These are phyloP conservation scores for Apotomis turbidana DNA, from an alignment of 2,888 invertebrate species.

Conservation along the genomic window DNA sequence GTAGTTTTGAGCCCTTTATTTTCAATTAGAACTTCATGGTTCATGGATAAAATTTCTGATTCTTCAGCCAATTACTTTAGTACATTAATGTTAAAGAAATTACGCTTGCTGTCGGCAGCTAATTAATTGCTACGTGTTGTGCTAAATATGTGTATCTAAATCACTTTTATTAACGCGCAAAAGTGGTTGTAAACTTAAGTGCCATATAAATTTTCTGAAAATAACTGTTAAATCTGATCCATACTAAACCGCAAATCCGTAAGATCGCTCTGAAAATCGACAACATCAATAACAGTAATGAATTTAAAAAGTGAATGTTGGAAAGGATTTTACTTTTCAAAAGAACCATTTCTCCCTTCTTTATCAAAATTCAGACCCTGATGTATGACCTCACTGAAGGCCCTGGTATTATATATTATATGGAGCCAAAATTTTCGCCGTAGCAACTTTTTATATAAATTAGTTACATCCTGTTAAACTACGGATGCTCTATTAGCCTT, in stretches of 20 bases:
- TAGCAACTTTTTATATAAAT: background rate
- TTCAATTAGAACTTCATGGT: background rate
- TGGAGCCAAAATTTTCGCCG: no score
- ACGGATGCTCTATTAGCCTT: constrained; percentile 22
- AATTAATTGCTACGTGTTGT: constrained; percentile 44
- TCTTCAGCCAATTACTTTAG: constrained; percentile 46
- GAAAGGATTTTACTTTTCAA: no score
- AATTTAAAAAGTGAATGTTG: no score
- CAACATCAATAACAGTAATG: background rate
- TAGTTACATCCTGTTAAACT: constrained; percentile 8
- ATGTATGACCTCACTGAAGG: no score
- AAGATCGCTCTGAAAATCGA: background rate
- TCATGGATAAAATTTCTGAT: constrained; percentile 38
- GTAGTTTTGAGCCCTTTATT: no score
- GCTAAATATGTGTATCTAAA: constrained; percentile 32
- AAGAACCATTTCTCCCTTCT: no score
- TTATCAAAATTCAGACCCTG: no score
- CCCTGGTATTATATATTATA: no score
- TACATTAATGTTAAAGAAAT: constrained; percentile 47
- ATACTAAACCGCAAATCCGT: background rate
- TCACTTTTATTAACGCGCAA: constrained; percentile 34
- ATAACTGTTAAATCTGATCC: background rate
- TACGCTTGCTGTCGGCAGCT: constrained; percentile 47
- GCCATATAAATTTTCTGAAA: constrained; percentile 15
- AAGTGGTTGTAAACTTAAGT: constrained; percentile 26